A percentile compares a stretch with the other conserved stretches of the same genome.
Conservation (phyloP, 1,140 invertebrate species). For the Teleogryllus occipitalis region DNA sequence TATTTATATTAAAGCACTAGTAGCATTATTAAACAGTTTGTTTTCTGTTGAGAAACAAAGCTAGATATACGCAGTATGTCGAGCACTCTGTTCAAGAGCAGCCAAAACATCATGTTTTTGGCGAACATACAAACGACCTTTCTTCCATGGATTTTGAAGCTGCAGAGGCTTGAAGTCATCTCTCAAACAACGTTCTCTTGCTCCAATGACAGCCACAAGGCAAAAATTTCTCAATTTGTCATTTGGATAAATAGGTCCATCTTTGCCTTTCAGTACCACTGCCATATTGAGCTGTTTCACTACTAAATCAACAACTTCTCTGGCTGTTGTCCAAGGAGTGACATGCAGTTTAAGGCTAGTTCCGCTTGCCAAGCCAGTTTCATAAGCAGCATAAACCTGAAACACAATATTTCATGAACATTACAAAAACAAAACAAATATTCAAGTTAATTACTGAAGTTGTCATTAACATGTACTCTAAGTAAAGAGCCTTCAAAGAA, state of each 20-base stretch:
- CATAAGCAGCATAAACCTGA: conserved; percentile 87
- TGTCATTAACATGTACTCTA: not conserved
- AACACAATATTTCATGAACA: conserved; percentile 31
- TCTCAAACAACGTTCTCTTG: conserved; percentile 78
- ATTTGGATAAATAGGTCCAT: conserved; percentile 73
- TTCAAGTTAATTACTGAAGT: not conserved
- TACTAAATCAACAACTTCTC: conserved; percentile 89
- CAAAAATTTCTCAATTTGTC: conserved; percentile 80
- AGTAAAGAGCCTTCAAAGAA: too few species aligned
- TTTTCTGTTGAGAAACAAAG: not conserved
- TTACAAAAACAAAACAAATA: not conserved
- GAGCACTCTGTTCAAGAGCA: conserved; percentile 64
- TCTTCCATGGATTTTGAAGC: conserved; percentile 91
- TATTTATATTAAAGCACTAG: too few species aligned
- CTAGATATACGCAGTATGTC: conserved; percentile 30
- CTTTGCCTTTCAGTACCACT: conserved; percentile 69
- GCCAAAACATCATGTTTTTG: conserved; percentile 81
- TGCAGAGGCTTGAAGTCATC: conserved; percentile 89
- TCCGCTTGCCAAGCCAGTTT: conserved; percentile 82
- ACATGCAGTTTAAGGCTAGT: conserved; percentile 90
- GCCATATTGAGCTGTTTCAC: conserved; percentile 92
- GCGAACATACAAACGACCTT: conserved; percentile 82
- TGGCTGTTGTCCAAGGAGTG: conserved; percentile 77
- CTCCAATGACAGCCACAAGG: conserved; percentile 87
- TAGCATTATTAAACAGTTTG: not conserved